phyloP scores from a whole-genome alignment of 2,113 vertebrate genomes.

The Morone chrysops region DNA sequence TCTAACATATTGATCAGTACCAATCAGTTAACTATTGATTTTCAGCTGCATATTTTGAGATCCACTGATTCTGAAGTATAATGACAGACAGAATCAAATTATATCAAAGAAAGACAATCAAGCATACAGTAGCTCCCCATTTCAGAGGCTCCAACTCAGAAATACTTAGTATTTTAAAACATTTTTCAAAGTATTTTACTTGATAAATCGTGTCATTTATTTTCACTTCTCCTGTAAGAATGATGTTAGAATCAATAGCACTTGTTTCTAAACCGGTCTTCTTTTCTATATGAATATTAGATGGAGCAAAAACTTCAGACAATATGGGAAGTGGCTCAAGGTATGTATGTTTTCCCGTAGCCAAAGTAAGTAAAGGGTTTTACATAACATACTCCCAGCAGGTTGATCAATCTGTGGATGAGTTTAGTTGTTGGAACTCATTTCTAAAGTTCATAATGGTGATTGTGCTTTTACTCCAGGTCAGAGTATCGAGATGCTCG shows the following conservation, averaged over 20 bases:
- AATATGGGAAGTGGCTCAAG: slow-evolving; percentile 72
- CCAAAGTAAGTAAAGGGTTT: neutral
- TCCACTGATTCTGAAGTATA: neutral
- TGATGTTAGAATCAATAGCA: neutral
- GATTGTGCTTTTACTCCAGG: slow-evolving; percentile 37
- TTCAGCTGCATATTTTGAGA: neutral
- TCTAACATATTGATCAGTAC: too few species aligned
- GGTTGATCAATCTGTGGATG: neutral
- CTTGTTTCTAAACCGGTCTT: neutral
- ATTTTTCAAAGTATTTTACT: neutral
- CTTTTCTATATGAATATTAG: slow-evolving; percentile 44
- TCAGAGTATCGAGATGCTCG: slow-evolving; percentile 67
- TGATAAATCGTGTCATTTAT: too few species aligned
- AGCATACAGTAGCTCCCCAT: too few species aligned
- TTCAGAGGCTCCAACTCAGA: neutral
- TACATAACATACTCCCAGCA: neutral
- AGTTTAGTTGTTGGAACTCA: neutral
- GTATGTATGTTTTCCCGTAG: slow-evolving; percentile 36
- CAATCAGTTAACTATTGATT: neutral
- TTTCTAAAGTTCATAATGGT: neutral
- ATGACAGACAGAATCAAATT: neutral
- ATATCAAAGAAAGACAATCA: too few species aligned
- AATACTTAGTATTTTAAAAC: neutral
- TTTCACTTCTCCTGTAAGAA: neutral
- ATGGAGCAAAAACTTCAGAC: slow-evolving; percentile 70